Evolutionary conservation across 2,113 vertebrate genomes (phyloP).

Genomic region (Peromyscus leucopus): DNA sequence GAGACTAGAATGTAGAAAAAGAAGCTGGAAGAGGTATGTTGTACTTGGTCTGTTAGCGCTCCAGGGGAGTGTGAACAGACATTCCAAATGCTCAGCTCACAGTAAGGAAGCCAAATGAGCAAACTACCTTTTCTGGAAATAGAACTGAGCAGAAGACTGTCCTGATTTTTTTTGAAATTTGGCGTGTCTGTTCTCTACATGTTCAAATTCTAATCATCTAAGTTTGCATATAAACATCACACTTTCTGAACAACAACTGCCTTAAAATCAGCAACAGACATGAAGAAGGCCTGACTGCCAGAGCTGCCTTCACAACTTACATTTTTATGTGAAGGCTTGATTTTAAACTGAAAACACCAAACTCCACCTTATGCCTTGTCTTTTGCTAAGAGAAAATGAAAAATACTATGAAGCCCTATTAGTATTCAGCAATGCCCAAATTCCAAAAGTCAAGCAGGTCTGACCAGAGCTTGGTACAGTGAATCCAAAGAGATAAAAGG

Average conservation of each 20-base stretch:
- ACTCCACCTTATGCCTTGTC: slow-evolving; percentile 52
- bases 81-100: slow-evolving; percentile 49
- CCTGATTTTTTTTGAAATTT: slow-evolving; percentile 78
- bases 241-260: slow-evolving; percentile 71
- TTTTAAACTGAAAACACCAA: slow-evolving; percentile 60
- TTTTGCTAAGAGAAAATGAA: slow-evolving; percentile 70
- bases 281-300: slow-evolving; percentile 56
- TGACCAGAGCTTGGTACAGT: slow-evolving; percentile 11
- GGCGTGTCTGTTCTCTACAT: slow-evolving; percentile 60
- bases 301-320: slow-evolving; percentile 59
- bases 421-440: slow-evolving; percentile 41
- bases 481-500: neutral
- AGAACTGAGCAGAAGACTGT: slow-evolving; percentile 68
- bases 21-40: neutral
- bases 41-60: slow-evolving; percentile 17
- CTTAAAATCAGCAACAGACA: slow-evolving; percentile 69
- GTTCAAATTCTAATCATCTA: slow-evolving; percentile 65
- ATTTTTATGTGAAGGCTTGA: slow-evolving; percentile 70
- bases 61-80: slow-evolving; percentile 41
- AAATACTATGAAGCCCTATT: slow-evolving; percentile 36
- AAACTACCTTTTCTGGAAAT: slow-evolving; percentile 64
- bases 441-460: slow-evolving; percentile 14
- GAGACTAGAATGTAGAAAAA: neutral
- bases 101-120: neutral
- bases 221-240: slow-evolving; percentile 74